Evolutionary conservation across 2,888 invertebrate species (phyloP), one percentile per base, ranked within the genome.

Genomic region (Nephrotoma flavescens): DNA sequence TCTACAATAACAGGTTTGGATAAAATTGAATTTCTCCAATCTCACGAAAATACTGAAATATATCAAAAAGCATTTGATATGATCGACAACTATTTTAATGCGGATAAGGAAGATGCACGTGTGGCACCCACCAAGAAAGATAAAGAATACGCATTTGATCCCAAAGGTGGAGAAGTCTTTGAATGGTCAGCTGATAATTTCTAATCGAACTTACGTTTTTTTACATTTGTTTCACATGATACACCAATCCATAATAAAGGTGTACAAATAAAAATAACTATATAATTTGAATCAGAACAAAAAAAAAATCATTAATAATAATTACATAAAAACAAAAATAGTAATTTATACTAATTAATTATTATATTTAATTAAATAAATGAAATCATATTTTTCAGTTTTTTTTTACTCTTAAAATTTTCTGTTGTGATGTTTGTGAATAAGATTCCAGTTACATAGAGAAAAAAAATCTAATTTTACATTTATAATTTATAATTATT

Each of bases 41-140:
- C 98, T 84, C 98, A 99, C 91, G 97, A 98, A 91, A 99, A 99
- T 91, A 94, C 97, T 91, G 98, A 99, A 89, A 97, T 99, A 89
- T 99, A 99, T 92, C 96, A 98, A 92, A 98, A 98, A 92, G 97
- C 98, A 86, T 99, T 97, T 91, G 97, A 98, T 91, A 98, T 99
- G 89, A 98, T 99, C 89, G 98, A 99, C 92, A 96, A 96, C 90
- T 99, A 96, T 93, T 99, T 99, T 91, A 96, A 97, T 19, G 95
- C 96, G n/a, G 97, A 97, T 90, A 97, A 97, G 89, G 95, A 95
- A 89, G 97, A 97, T 89, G 92, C 94, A 0, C 93, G 95, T 86
- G 94, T 97, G 9, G 97, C 96, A 47, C 98, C 97, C 0, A 92
- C 94, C 11, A 93, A 94, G 4, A 94, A 94, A 15, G 93, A 93